Evolutionary conservation across 2,888 invertebrate genomes (phyloP).

Genomic region (Gasteruption jaculator): DNA sequence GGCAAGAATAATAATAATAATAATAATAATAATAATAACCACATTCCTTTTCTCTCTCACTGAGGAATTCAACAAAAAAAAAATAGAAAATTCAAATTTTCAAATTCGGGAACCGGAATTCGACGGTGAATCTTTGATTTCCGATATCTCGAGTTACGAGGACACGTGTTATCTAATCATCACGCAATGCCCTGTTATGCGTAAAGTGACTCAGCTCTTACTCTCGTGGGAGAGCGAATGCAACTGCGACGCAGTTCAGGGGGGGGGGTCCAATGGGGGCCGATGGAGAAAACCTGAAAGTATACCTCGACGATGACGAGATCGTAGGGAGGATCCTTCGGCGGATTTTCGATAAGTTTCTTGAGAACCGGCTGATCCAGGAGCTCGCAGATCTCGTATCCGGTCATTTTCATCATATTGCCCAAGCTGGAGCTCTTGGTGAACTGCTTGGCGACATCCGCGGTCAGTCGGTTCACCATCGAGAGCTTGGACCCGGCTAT

Average conservation of each 20-base stretch:
- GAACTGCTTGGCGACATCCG: slow-evolving; percentile 13
- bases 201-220: not conserved
- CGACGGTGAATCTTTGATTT: not conserved
- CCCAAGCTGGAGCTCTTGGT: slow-evolving; percentile 8
- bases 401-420: slow-evolving; percentile 10
- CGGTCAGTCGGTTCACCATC: slow-evolving; percentile 35
- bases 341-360: slow-evolving; percentile 27
- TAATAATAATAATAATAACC: no score
- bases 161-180: no score
- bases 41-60: no score
- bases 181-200: no score
- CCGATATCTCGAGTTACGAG: no score
- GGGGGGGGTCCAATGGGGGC: not conserved
- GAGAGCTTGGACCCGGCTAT: slow-evolving; percentile 24
- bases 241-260: not conserved
- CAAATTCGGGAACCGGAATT: slow-evolving; percentile 20
- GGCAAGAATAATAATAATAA: no score
- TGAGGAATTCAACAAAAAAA: no score
- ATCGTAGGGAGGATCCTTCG: slow-evolving; percentile 32
- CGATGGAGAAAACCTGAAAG: not conserved
- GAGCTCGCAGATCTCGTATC: slow-evolving; percentile 20
- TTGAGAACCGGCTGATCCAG: slow-evolving; percentile 20
- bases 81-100: no score
- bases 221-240: not conserved
- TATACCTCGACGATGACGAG: slow-evolving; percentile 31